Base-by-base conservation (phyloP, 2,113 vertebrate genomes). In the Microcebus lehilahytsara region DNA sequence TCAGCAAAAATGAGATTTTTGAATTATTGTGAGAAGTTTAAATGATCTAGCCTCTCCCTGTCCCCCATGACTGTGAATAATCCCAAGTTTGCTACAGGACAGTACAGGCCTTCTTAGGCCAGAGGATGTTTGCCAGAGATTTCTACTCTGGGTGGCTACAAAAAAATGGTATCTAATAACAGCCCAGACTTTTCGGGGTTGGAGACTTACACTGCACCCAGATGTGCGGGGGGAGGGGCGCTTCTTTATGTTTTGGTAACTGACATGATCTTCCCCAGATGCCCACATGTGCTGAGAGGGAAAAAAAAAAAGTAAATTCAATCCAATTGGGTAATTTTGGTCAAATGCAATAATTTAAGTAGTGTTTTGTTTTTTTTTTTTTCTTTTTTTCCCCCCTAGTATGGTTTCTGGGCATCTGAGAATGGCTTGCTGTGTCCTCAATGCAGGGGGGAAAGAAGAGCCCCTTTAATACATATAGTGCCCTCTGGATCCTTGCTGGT, bases 61-160 rank as follows among this genome's bases (percentile, higher is more conserved):
- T 96, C 92, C 92, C 97, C 95, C 83, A 96, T 93, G 96, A 98
- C 97, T 91, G 69, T 96, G 95, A 97, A 97, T 97, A 97, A 96
- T 96, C 79, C 40, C 37, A 60, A 66, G 53, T 62, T 75, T 89
- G 81, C 97, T 89, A 93, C 58, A 93, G 74, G 85, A 95, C 66
- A 91, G 58, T 77, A 27, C 92, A 87, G 62, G 37, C 69, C 86
- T 96, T 72, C 89, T 93, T 95, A 71, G 14, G 79, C 84, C 95
- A 97, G 60, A 72, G 37, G 20, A 30, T 89, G 42, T 75, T 95
- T 93, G 95, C 89, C 96, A 97, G 96, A 92, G 92, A 95, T 27
- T 86, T 97, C 78, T 91, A 89, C 64, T 91, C 79, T 93, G 78
- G 30, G 46, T 96, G 71, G 85, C 91, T 95, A 86, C 53, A 22